A percentile compares a stretch with the other conserved stretches of the same genome.
Evolutionary conservation across 2,797 vertebrate genomes (phyloP).

Genomic region (Enteromius trimaculatus): DNA sequence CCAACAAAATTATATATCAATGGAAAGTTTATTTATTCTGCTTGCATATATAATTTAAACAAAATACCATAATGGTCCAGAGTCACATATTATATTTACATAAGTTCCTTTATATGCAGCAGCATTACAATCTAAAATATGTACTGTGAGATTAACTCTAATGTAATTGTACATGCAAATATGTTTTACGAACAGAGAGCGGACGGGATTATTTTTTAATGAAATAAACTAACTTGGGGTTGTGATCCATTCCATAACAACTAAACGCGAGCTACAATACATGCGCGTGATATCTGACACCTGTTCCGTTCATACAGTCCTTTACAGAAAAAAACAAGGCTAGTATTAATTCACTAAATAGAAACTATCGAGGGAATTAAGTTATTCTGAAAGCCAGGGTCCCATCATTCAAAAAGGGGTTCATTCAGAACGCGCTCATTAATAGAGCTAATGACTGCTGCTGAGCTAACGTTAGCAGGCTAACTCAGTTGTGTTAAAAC

Average conservation of each 20-base stretch:
- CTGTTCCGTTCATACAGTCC: slow-evolving; percentile 5
- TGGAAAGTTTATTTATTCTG: no score
- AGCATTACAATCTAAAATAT: not conserved
- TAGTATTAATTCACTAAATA: not conserved
- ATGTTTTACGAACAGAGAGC: not conserved
- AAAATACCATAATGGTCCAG: no score
- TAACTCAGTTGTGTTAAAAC: slow-evolving; percentile 6
- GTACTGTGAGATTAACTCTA: not conserved
- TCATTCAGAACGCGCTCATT: slow-evolving; percentile 1
- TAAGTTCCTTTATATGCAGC: not conserved
- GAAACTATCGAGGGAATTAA: not conserved
- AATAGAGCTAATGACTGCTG: not conserved
- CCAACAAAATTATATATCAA: no score
- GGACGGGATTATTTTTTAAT: not conserved
- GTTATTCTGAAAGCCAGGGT: not conserved
- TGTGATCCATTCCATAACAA: not conserved
- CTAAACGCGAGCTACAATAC: not conserved
- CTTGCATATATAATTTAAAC: no score
- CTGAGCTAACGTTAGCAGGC: slow-evolving; percentile 11
- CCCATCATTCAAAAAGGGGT: not conserved
- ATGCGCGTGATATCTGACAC: slow-evolving; percentile 23
- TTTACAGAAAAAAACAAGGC: not conserved
- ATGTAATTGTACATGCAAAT: not conserved
- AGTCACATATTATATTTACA: not conserved
- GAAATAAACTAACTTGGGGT: not conserved